Base-by-base conservation (phyloP, 2,113 vertebrate genomes). In the Hemicordylus capensis region DNA sequence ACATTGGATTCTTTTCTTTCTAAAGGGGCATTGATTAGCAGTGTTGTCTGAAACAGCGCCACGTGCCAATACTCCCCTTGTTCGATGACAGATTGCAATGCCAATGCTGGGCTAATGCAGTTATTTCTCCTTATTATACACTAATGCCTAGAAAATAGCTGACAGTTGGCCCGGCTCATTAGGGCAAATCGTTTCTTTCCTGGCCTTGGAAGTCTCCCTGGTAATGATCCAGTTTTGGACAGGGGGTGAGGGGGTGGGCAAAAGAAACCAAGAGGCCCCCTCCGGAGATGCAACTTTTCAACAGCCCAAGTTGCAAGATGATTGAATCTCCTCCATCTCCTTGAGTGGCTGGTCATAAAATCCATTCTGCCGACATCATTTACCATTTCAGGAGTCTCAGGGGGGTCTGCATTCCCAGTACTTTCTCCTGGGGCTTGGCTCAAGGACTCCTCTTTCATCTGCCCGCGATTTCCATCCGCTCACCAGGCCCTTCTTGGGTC, bases 21-120 rank as follows among this genome's bases (percentile, higher is more conserved):
- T 63, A 46, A n/a, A 61, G 85, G 48, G 28, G 63, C 91, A 93
- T 89, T 28, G 93, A 94, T 93, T 85, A 81, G 85, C 84, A 9
- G 78, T 44, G 48, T 81, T 1, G 51, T 75, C 89, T 89, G 92
- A 87, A 91, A 95, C 91, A 87, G 83, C 89, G 91, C 93, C 89
- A 84, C 0, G 87, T 93, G 92, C 92, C 93, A 69, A 90, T 89
- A 88, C 74, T 88, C 26, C 1, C 89, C 90, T 88, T 14, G 85
- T 85, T 90, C 81, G 5, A 69, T 88, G 93, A 91, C 91, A 83
- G 94, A 90, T 81, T 84, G 84, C 64, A 54, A 72, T 26, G 0
- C 0, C 19, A 44, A 34, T 10, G 82, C 76, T 1, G 84, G 76
- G 88, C 87, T 82, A 88, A 88, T 24, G 84, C 89, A 51, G 92